These are phyloP conservation scores for Conchocele bisecta DNA, from an alignment of 2,888 invertebrate genomes.

Conservation along the genomic window DNA sequence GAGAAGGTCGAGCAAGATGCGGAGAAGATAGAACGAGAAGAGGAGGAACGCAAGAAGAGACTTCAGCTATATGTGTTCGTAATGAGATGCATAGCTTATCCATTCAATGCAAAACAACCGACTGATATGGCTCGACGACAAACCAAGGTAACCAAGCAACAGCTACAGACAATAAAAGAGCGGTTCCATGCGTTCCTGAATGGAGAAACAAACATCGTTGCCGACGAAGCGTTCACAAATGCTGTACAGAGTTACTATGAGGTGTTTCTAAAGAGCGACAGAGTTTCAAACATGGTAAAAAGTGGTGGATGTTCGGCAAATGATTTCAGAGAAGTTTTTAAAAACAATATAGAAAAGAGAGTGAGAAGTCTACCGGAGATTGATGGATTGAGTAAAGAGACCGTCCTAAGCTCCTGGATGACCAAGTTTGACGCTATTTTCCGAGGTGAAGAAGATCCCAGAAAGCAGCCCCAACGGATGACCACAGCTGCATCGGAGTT, in stretches of 20 bases:
- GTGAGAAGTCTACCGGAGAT: slow-evolving; percentile 99
- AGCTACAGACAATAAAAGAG: slow-evolving; percentile 95
- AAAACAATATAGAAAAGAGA: slow-evolving; percentile 99
- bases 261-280: slow-evolving; percentile 98
- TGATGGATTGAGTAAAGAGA: slow-evolving; percentile 99
- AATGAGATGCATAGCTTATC: slow-evolving; percentile 98
- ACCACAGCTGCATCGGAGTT: slow-evolving; percentile 86
- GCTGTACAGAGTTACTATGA: slow-evolving; percentile 93
- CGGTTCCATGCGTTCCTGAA: slow-evolving; percentile 97
- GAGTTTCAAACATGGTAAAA: slow-evolving; percentile 97
- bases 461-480: slow-evolving; percentile 86
- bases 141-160: slow-evolving; percentile 97
- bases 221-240: slow-evolving; percentile 94
- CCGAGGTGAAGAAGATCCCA: slow-evolving; percentile 85
- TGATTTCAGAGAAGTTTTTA: slow-evolving; percentile 99
- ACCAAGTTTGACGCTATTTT: slow-evolving; percentile 99
- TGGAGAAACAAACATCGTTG: slow-evolving; percentile 91
- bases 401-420: slow-evolving; percentile 99
- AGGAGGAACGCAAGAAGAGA: slow-evolving; percentile 96
- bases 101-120: slow-evolving; percentile 99
- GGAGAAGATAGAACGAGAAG: slow-evolving; percentile 97
- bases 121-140: slow-evolving; percentile 98
- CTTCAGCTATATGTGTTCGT: slow-evolving; percentile 99
- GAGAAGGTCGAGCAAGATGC: slow-evolving; percentile 80
- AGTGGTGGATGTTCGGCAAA: slow-evolving; percentile 99